Evolutionary conservation across 1,140 invertebrate species (phyloP), one percentile per base, ranked within the genome.

Genomic region (Neodiprion lecontei): DNA sequence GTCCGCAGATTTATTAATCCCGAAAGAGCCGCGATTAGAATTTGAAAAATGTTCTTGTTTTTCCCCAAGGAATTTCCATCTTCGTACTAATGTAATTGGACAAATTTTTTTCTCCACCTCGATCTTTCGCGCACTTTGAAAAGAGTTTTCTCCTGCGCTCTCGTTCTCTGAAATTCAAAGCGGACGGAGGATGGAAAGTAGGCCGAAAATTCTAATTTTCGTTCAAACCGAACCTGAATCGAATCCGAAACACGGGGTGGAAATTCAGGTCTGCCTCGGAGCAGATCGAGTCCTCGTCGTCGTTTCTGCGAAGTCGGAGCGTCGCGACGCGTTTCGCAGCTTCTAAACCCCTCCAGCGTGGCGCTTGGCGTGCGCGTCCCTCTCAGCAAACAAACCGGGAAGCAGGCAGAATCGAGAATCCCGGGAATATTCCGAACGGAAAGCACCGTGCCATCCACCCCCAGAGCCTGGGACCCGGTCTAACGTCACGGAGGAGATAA

Each of bases 351-450:
- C 84, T 84, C 84, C 78, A 78, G 74, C 81, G 79, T 81, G 74
- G 28, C 76, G 79, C 70, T 69, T 77, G 53, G 53, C 53, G 53
- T 69, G 28, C 66, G 23, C 74, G 77, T 78, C 82, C 86, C 86
- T 87, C 83, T 87, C 71, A 78, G 85, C 85, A 88, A 88, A 88
- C 82, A 88, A n/a, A 79, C 78, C 79, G 77, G 78, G 78, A 78
- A 80, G 79, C 80, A 79, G 28, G 70, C 75, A 79, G 76, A 79
- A 81, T 80, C 53, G 53, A 79, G 81, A 85, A 84, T 82, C 81
- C 76, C 80, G 70, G 70, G 70, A 71, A 71, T 71, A 71, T 71
- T 17, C 48, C 40, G 21, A 71, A 50, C 70, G 48, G 12, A 47
- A 69, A 69, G 21, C 61, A 14, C 17, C 28, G 48, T 40, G 47